Conservation (phyloP, 2,888 invertebrate genomes). For the Metallyticus violacea region DNA sequence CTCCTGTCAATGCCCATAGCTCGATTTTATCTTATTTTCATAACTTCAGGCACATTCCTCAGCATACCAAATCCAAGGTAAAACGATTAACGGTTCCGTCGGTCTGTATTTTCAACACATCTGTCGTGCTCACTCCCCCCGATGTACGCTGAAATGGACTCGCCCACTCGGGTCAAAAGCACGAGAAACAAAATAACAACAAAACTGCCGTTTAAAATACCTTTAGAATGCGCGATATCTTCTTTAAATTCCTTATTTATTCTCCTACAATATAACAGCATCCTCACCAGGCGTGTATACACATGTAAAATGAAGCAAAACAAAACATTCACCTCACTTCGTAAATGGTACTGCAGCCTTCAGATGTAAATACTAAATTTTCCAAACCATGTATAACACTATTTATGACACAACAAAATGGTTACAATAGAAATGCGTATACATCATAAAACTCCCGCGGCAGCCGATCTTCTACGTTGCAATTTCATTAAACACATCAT, state of each 20-base stretch:
- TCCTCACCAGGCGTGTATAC: neutral
- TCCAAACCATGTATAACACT: constrained; percentile 22
- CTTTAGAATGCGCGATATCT: constrained; percentile 1
- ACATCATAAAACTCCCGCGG: constrained; percentile 28
- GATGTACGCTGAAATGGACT: constrained; percentile 48
- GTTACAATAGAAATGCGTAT: constrained; percentile 24
- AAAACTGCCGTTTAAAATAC: constrained; percentile 44
- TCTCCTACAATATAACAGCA: constrained; percentile 1
- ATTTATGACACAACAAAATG: constrained; percentile 29
- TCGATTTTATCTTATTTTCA: neutral
- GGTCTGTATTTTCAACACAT: constrained; percentile 38
- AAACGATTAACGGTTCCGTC: constrained; percentile 33
- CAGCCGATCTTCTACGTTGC: constrained; percentile 25
- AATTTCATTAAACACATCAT: constrained; percentile 32
- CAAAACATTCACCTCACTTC: constrained; percentile 20
- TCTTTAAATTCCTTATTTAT: constrained; percentile 11
- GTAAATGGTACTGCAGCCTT: neutral
- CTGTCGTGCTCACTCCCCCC: constrained; percentile 46
- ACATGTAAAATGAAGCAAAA: constrained; percentile 7
- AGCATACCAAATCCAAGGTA: constrained; percentile 19
- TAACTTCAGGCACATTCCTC: neutral
- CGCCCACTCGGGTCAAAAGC: constrained; percentile 59
- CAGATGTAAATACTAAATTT: constrained; percentile 16
- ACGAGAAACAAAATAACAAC: constrained; percentile 69
- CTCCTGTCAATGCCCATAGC: neutral